Base-by-base conservation (phyloP, 1,140 invertebrate genomes). In the Tyrophagus putrescentiae region DNA sequence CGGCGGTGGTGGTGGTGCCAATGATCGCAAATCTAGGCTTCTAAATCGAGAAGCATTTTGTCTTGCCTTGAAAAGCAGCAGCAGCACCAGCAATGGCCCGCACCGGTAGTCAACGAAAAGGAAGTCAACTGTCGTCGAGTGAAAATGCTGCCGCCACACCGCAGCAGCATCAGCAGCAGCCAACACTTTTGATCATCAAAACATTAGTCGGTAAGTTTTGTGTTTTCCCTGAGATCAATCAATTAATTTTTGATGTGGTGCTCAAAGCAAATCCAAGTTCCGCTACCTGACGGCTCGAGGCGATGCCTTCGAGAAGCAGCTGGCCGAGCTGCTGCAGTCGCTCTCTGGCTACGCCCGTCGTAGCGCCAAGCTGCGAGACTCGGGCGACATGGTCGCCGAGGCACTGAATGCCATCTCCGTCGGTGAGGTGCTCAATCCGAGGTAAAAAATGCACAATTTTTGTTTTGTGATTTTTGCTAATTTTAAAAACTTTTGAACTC, bases 291-390 rank as follows among this genome's bases (percentile, higher is more conserved):
- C 25, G 27, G 52, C 25, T 23, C 11, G 52, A 27, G 25, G 52
- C 27, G 52, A 54, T 11, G 39, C 18, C 39, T 54, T 27, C 27
- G 52, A 54, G 27, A 54, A 54, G 39, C 52, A 54, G 39, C 32
- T 32, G 7, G 1, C 52, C 31, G 27, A 36, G 5, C 25, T 54
- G 25, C 3, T 54, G 21, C 52, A 54, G 27, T 28, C 52, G 13
- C 11, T 54, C 21, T 54, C 52, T 27, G 13, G 13, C 2, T 54
- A 54, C 39, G 52, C 28, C n/a, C 16, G 25, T 16, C 25, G 28
- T 11, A 13, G 13, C 9, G 52, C 3, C 2, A 28, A 31, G 39
- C 13, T 28, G 3, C 52, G 52, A 18, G 52, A 54, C 39, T 13
- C 52, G 1, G 52, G 52, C 21, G 52, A 54, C 39, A 31, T 33